phyloP scores from a whole-genome alignment of 2,888 invertebrate genomes.

The Ophion ellenae region DNA sequence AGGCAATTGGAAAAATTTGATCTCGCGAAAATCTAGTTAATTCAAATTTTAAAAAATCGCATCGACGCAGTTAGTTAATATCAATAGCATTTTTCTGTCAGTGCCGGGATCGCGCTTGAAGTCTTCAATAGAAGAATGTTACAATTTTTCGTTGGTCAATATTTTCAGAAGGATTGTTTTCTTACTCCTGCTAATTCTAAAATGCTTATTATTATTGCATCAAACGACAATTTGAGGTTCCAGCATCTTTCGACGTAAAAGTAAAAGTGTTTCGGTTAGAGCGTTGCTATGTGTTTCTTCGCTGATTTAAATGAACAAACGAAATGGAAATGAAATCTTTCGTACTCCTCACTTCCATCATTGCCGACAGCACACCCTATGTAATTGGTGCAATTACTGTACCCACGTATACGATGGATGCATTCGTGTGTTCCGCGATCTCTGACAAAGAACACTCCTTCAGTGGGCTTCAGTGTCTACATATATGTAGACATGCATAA shows the following conservation, averaged over 20 bases:
- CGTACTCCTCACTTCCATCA: slow-evolving; percentile 49
- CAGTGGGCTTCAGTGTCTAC: slow-evolving; percentile 19
- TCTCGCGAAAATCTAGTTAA: no score
- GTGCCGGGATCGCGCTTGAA: no score
- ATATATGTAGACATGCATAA: slow-evolving; percentile 3
- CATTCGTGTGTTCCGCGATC: slow-evolving; percentile 71
- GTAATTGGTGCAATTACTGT: slow-evolving; percentile 76
- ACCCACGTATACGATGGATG: slow-evolving; percentile 40
- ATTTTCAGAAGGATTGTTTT: not conserved
- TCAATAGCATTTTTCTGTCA: no score
- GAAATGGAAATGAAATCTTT: slow-evolving; percentile 73
- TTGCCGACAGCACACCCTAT: slow-evolving; percentile 31
- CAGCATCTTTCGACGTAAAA: slow-evolving; percentile 35
- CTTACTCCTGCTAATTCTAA: not conserved
- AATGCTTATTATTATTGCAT: not conserved
- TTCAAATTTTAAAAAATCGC: no score
- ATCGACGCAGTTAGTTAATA: no score
- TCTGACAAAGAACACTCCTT: slow-evolving; percentile 45
- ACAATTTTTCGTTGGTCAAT: not conserved
- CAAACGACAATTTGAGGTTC: not conserved
- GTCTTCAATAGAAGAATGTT: not conserved
- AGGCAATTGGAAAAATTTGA: no score
- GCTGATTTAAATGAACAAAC: slow-evolving; percentile 71
- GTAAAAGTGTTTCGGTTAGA: slow-evolving; percentile 53
- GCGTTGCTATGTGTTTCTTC: slow-evolving; percentile 62